Evolutionary conservation across 1,140 invertebrate genomes (phyloP), one percentile per base, ranked within the genome.

Genomic region (Brachionus calyciflorus): DNA sequence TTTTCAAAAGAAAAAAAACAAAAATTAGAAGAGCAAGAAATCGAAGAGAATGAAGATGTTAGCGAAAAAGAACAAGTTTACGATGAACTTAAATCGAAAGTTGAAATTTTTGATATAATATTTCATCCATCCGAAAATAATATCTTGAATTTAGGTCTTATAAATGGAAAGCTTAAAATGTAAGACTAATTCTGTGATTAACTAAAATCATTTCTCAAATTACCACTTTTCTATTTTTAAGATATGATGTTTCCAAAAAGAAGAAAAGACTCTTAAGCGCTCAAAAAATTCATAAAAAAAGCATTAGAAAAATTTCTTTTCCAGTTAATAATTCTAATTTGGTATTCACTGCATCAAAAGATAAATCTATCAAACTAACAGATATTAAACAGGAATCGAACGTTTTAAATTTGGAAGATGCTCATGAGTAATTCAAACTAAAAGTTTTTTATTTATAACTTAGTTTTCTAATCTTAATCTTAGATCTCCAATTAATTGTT

Each of bases 101-200:
- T 73, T 19, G 69, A 49, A 49, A 55, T 73, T 14, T n/a, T 73
- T 5, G 69, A 73, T 33, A 55, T 73, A 14, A 4, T 49, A 10
- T 73, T 73, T 49, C 69, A 73, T 73, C 69, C 69, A 37, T 40
- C 46, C 19, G 51, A 73, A 55, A 73, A 55, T 19, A 73, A 73
- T 51, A 19, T 73, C 10, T n/a, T 73, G 10, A 51, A 55, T 40
- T 3, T 55, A 26, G 51, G 44, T 24, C 28, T 73, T 10, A 73
- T 73, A 53, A 73, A 73, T 55, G 69, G 69, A 17, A 73, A 73
- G 30, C 33, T 73, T 19, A 73, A 73, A 73, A 73, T 73, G 69
- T 73, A 55, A 26, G 1, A 33, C 1, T 14, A 0, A 7, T 51
- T 55, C n/a, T n/a, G n/a, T n/a, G n/a, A n/a, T n/a, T n/a, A n/a